Base-by-base conservation (phyloP, 1,140 invertebrate species). In the Solenopsis fugax region DNA sequence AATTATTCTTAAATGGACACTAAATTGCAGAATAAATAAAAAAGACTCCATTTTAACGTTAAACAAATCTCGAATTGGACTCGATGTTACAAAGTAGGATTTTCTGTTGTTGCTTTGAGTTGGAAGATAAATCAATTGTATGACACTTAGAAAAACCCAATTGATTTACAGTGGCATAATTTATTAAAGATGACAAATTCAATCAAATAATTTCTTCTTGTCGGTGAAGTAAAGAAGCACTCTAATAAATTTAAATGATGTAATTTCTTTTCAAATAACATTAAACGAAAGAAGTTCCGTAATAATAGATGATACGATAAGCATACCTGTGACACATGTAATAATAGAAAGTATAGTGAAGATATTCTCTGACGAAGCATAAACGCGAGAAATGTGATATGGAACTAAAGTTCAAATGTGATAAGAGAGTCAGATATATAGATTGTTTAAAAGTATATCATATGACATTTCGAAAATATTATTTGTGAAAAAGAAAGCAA, bases 361-460 rank as follows among this genome's bases (percentile, higher is more conserved):
- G 91, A 71, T 92, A 94, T 7, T 94, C 94, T 21, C 90, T 96
- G 29, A 91, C 91, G 24, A 90, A 94, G 37, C 96, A 96, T 85
- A 41, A 72, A 76, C 16, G 50, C 10, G 3, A 12, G 4, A 21
- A 76, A 12, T 76, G 73, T 9, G 29, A 21, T 75, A 75, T 37
- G 34, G 2, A 52, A 58, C 4, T 37, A 13, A 34, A 29, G 18
- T 48, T 54, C 12, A 16, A 56, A 56, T 75, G 52, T n/a, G 50
- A 50, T 13, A 56, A 54, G n/a, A 75, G n/a, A 58, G 56, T 56
- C 13, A 75, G n/a, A 75, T 4, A 37, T 10, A 18, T 37, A 34
- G 3, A 41, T 56, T 13, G 24, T 71, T 4, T 75, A 2, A 52
- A 73, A 5, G 2, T 62, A n/a, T n/a, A n/a, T n/a, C n/a, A 62